Conservation (phyloP, 1,140 invertebrate genomes). For the Dysdera silvatica region DNA sequence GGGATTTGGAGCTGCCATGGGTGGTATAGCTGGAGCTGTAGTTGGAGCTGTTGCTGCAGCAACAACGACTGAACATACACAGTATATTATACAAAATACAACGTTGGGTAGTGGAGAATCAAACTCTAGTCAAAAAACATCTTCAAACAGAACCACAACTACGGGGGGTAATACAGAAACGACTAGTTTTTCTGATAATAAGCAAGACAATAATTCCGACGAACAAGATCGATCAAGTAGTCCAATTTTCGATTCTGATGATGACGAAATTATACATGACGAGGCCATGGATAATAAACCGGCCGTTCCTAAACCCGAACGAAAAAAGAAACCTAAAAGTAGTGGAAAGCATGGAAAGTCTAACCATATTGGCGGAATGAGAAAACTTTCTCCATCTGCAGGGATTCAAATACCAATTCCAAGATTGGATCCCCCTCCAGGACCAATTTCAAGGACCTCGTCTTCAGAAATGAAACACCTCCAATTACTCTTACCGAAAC, state of each 20-base stretch:
- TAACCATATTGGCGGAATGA: too few relatives aligned
- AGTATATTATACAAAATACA: not conserved
- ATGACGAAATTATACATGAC: conserved; percentile 46
- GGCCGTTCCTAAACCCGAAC: conserved; percentile 24
- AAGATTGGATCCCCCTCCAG: conserved; percentile 4
- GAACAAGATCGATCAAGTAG: conserved; percentile 82
- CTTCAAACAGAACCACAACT: not conserved
- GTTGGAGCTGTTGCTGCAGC: conserved; percentile 20
- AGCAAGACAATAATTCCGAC: conserved; percentile 35
- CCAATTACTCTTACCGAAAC: not conserved
- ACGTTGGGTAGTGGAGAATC: not conserved
- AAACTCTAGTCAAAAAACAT: not conserved
- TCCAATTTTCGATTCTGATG: conserved; percentile 91
- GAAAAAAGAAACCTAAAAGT: conserved; percentile 33
- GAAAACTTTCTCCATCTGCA: conserved; percentile 10
- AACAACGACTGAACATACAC: conserved; percentile 27
- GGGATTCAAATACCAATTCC: conserved; percentile 18
- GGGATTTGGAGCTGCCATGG: conserved; percentile 17
- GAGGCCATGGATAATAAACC: conserved; percentile 20
- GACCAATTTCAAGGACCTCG: not conserved
- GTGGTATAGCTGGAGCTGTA: conserved; percentile 14
- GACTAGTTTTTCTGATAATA: conserved; percentile 11
- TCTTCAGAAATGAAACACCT: conserved; percentile 1
- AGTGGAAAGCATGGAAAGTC: not conserved
- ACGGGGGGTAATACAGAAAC: not conserved